Percentiles rank a stretch among this genome's conserved stretches.
Conservation (phyloP, 1,140 invertebrate species). For the Lucilia cuprina region DNA sequence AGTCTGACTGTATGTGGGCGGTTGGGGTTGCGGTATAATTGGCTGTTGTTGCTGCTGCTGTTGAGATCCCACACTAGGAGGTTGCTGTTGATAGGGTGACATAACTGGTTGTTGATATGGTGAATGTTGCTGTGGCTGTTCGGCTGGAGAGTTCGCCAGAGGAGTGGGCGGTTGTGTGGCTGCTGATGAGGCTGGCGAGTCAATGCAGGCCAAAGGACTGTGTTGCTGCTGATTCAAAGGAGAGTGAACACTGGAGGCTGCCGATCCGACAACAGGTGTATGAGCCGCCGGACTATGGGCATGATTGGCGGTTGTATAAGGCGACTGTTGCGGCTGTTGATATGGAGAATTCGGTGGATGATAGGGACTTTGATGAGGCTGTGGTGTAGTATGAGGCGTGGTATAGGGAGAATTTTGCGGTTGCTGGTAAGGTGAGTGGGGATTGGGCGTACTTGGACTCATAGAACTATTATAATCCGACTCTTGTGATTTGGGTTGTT, state of each 20-base stretch:
- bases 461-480: slow-evolving; percentile 62
- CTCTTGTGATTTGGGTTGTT: slow-evolving; percentile 62
- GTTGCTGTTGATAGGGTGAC: slow-evolving; percentile 41
- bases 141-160: slow-evolving; percentile 51
- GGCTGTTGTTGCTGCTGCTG: slow-evolving; percentile 40
- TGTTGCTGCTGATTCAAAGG: slow-evolving; percentile 50
- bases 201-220: slow-evolving; percentile 53
- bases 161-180: slow-evolving; percentile 55
- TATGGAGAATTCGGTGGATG: slow-evolving; percentile 63
- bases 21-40: slow-evolving; percentile 42
- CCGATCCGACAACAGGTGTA: slow-evolving; percentile 37
- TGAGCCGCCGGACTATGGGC: slow-evolving; percentile 41
- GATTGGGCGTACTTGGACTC: slow-evolving; percentile 61
- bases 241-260: slow-evolving; percentile 48
- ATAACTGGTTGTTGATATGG: slow-evolving; percentile 47
- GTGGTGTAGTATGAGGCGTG: slow-evolving; percentile 48
- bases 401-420: slow-evolving; percentile 63
- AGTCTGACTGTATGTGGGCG: slow-evolving; percentile 31
- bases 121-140: slow-evolving; percentile 56
- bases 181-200: slow-evolving; percentile 55
- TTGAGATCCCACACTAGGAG: slow-evolving; percentile 19
- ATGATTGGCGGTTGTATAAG: slow-evolving; percentile 47
- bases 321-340: slow-evolving; percentile 52
- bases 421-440: slow-evolving; percentile 60
- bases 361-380: slow-evolving; percentile 58